These are phyloP conservation scores for Erinaceus europaeus DNA, from an alignment of 2,113 vertebrate species.

Conservation along the genomic window DNA sequence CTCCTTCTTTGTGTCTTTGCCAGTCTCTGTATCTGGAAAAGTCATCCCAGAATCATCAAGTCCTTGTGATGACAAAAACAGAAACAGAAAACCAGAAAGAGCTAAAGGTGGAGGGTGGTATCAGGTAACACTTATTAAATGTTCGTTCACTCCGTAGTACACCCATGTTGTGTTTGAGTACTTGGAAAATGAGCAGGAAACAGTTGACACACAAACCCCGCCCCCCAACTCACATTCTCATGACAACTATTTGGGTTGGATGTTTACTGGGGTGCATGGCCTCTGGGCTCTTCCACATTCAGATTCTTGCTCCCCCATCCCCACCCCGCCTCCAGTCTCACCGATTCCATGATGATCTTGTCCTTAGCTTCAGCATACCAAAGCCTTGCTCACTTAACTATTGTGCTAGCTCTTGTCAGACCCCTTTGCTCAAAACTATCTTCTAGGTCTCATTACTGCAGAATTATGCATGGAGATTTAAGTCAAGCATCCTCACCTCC, in stretches of 20 bases:
- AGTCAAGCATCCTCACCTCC: neutral
- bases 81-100: constrained; percentile 4
- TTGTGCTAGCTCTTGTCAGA: neutral
- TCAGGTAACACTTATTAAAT: neutral
- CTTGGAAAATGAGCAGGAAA: neutral
- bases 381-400: neutral
- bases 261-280: neutral
- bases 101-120: neutral
- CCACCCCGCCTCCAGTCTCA: neutral
- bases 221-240: too few relatives aligned
- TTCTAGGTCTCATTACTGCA: neutral
- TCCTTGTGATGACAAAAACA: too few relatives aligned
- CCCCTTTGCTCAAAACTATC: neutral
- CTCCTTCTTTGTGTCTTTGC: too few relatives aligned
- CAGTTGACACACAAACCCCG: too few relatives aligned
- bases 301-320: neutral
- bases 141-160: neutral
- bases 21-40: too few relatives aligned
- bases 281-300: neutral
- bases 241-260: neutral
- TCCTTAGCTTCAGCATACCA: neutral
- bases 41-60: too few relatives aligned
- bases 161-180: neutral
- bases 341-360: neutral
- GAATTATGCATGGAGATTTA: neutral